Conservation (phyloP, 2,888 invertebrate species). For the Phyllotreta cruciferae region DNA sequence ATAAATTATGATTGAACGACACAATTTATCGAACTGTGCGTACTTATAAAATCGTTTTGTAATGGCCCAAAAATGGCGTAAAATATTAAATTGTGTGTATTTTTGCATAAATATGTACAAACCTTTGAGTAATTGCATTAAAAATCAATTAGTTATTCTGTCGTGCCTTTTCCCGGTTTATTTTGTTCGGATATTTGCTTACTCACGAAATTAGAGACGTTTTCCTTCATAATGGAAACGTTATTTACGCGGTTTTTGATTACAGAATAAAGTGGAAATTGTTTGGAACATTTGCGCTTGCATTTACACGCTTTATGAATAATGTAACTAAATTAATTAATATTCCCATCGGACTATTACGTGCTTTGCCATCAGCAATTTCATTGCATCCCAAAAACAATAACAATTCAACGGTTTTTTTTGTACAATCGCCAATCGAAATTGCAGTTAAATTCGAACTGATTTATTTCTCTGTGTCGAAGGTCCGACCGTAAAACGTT, state of each 20-base stretch:
- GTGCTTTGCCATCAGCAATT: too few species aligned
- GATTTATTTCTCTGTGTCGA: conserved; percentile 4
- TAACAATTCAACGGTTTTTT: too few species aligned
- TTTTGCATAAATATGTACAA: not conserved
- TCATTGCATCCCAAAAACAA: too few species aligned
- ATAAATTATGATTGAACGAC: too few species aligned
- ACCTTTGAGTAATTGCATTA: conserved; percentile 21
- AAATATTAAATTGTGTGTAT: not conserved
- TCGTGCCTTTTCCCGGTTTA: conserved; percentile 27
- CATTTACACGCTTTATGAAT: too few species aligned
- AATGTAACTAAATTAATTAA: too few species aligned
- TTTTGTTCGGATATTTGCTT: conserved; percentile 18
- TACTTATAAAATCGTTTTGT: too few species aligned
- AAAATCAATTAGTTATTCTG: conserved; percentile 35
- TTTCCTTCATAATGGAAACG: conserved; percentile 22
- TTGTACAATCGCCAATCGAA: not conserved
- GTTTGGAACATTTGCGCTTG: too few species aligned
- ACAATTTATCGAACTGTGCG: too few species aligned
- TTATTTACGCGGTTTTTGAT: conserved; percentile 26
- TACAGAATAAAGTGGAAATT: conserved; percentile 11
- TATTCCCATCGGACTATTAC: too few species aligned
- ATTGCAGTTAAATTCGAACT: conserved; percentile 1
- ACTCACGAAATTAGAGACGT: conserved; percentile 20
- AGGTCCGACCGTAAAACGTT: not conserved
- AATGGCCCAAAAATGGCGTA: not conserved